These are phyloP conservation scores for Daphoenositta chrysoptera DNA, from an alignment of 2,113 vertebrate genomes.

Conservation along the genomic window DNA sequence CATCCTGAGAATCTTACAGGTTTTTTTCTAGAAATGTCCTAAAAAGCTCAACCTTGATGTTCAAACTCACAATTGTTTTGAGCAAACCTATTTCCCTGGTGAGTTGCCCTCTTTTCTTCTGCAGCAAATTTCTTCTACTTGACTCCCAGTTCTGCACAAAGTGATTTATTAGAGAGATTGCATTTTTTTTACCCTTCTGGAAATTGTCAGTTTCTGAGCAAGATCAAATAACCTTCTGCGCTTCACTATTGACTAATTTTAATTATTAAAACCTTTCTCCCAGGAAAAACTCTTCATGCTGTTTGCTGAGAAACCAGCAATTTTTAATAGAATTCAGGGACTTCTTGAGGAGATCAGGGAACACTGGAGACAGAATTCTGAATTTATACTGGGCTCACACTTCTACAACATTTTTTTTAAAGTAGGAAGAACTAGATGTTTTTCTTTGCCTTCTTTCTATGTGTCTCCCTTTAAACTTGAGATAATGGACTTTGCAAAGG, in stretches of 20 bases:
- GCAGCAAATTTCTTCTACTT: constrained; percentile 58
- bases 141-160: constrained; percentile 60
- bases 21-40: neutral
- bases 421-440: neutral
- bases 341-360: constrained; percentile 47
- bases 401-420: neutral
- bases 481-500: neutral
- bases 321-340: constrained; percentile 66
- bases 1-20: neutral
- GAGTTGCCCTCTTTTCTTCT: constrained; percentile 54
- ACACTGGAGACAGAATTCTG: constrained; percentile 36
- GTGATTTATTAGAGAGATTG: constrained; percentile 65
- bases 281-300: constrained; percentile 54
- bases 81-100: constrained; percentile 51
- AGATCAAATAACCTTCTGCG: constrained; percentile 66
- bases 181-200: constrained; percentile 40
- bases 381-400: neutral
- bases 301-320: constrained; percentile 60
- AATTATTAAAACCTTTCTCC: constrained; percentile 75
- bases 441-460: neutral
- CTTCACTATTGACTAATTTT: constrained; percentile 69
- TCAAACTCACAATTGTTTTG: constrained; percentile 30
- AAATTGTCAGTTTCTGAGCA: constrained; percentile 65
- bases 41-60: constrained; percentile 39
- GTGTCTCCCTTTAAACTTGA: neutral